A percentile compares a stretch with the other conserved stretches of the same genome.
These are phyloP conservation scores for Hymenopus coronatus DNA, from an alignment of 2,888 invertebrate species.

Conservation along the genomic window DNA sequence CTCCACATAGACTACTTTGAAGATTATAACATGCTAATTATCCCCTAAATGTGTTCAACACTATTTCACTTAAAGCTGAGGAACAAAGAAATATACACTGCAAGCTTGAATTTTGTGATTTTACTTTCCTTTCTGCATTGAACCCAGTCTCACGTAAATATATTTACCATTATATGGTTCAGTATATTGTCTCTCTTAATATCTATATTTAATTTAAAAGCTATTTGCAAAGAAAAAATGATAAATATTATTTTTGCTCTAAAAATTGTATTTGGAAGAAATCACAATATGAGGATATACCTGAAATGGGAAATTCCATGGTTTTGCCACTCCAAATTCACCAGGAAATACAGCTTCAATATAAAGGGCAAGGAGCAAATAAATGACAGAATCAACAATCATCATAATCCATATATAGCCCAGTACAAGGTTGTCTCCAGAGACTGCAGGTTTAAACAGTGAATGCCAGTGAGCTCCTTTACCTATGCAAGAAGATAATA, in stretches of 20 bases:
- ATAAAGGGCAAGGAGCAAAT: slow-evolving; percentile 76
- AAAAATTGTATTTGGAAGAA: neutral
- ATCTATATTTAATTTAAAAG: neutral
- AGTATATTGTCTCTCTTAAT: too few species aligned
- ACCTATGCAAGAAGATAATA: slow-evolving; percentile 32
- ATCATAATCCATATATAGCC: slow-evolving; percentile 72
- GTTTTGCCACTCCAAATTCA: slow-evolving; percentile 76
- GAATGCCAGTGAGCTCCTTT: slow-evolving; percentile 62
- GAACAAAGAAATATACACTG: too few species aligned
- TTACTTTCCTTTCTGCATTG: too few species aligned
- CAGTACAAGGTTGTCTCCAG: slow-evolving; percentile 67
- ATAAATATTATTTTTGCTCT: too few species aligned
- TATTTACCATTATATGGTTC: too few species aligned
- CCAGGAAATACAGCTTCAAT: slow-evolving; percentile 85
- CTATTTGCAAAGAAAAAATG: neutral
- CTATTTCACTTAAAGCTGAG: too few species aligned
- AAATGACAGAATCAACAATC: slow-evolving; percentile 64
- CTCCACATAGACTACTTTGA: too few species aligned
- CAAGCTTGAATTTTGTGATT: too few species aligned
- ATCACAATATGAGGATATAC: neutral
- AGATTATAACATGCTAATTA: too few species aligned
- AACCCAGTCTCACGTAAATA: too few species aligned
- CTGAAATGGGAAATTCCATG: slow-evolving; percentile 69
- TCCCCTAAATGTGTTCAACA: too few species aligned
- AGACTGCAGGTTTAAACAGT: slow-evolving; percentile 58